A percentile compares a stretch with the other conserved stretches of the same genome.
Conservation (phyloP, 2,888 invertebrate genomes). For the Julus scanicus region DNA sequence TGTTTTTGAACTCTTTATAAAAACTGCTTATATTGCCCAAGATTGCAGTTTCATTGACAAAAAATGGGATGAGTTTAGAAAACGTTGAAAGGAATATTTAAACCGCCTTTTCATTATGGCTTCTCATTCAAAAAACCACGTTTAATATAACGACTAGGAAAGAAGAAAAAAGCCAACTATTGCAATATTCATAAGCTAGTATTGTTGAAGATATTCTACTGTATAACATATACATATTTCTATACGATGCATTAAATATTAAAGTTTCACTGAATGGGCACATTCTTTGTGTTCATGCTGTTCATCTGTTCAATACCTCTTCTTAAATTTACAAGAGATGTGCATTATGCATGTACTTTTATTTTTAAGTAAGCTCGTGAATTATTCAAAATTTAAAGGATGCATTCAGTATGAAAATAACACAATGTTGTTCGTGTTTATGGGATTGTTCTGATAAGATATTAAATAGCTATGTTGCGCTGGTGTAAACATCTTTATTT, state of each 20-base stretch:
- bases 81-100: slow-evolving; percentile 21
- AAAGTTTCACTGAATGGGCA: not conserved
- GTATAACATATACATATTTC: not conserved
- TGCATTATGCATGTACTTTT: not conserved
- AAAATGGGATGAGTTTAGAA: not conserved
- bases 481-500: not conserved
- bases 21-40: not conserved
- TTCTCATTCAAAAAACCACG: not conserved
- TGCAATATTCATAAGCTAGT: slow-evolving; percentile 23
- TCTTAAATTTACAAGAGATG: slow-evolving; percentile 16
- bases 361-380: not conserved
- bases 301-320: not conserved
- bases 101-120: not conserved
- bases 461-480: not conserved
- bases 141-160: not conserved
- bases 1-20: slow-evolving; percentile 3
- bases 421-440: not conserved
- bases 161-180: not conserved
- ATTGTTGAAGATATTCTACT: not conserved
- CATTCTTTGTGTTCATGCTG: not conserved
- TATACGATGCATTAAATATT: not conserved
- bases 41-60: not conserved
- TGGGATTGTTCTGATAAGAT: not conserved
- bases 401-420: not conserved
- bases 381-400: not conserved